A percentile compares a stretch with the other conserved stretches of the same genome.
phyloP scores from a whole-genome alignment of 2,888 invertebrate species.

The Emesis russula region DNA sequence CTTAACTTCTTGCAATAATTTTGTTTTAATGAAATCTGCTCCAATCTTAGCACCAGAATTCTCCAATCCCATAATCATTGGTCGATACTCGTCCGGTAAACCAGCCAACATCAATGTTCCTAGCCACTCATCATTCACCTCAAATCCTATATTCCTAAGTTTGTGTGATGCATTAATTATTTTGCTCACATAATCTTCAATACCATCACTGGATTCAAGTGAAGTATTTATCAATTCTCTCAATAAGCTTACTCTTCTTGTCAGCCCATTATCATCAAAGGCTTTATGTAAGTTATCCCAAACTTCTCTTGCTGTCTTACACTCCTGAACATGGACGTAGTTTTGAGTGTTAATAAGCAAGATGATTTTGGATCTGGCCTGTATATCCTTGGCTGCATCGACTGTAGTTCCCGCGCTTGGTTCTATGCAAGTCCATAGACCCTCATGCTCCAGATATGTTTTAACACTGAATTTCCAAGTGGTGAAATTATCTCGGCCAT shows the following conservation, averaged over 20 bases:
- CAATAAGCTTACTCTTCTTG: conserved; percentile 64
- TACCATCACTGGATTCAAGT: conserved; percentile 50
- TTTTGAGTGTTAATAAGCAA: conserved; percentile 20
- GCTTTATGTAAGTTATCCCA: conserved; percentile 67
- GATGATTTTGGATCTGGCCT: conserved; percentile 8
- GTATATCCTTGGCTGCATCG: conserved; percentile 14
- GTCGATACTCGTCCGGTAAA: background rate
- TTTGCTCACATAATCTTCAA: conserved; percentile 72
- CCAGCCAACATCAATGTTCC: conserved; percentile 35
- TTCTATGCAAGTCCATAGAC: conserved; percentile 17
- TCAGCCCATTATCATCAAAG: conserved; percentile 69
- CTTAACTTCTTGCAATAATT: conserved; percentile 66
- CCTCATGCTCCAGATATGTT: conserved; percentile 26
- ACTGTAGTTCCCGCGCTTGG: background rate
- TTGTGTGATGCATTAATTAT: conserved; percentile 55
- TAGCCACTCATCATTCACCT: conserved; percentile 35
- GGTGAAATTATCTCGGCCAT: conserved; percentile 17
- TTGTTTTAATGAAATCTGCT: conserved; percentile 71
- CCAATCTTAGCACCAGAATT: conserved; percentile 71
- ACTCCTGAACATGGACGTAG: conserved; percentile 75
- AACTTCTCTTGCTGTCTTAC: conserved; percentile 70
- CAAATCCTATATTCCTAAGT: conserved; percentile 27
- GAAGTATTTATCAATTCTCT: conserved; percentile 51
- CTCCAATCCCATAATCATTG: conserved; percentile 57
- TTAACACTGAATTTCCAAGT: conserved; percentile 25